Base-by-base conservation (phyloP, 2,888 invertebrate species). In the Noctua comes region DNA sequence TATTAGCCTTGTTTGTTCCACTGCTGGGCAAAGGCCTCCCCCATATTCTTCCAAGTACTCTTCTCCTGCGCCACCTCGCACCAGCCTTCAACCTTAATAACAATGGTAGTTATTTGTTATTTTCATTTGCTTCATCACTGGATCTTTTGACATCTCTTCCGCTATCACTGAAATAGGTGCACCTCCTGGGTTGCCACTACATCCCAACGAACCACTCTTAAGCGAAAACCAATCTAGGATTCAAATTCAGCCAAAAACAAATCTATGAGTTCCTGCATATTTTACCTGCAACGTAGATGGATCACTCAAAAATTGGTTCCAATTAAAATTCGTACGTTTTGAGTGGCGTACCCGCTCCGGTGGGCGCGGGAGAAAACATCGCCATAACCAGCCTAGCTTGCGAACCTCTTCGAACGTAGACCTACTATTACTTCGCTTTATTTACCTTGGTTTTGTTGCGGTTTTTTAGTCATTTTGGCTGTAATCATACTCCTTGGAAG, bases 311-410 rank as follows among this genome's bases (percentile, higher is more conserved):
- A 94, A 93, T 93, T 92, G 92, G 92, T 92, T 89, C 95, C 95
- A 96, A 95, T 95, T 96, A 95, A 95, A 95, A 94, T 93, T 94
- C 92, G 91, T 92, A 89, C 91, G 89, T 86, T 80, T 87, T 90
- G 92, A 94, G 92, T 93, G 92, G 91, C 80, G 80, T 75, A 77
- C 86, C 90, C 77, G 77, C 78, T 82, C 72, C 72, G 78, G 59
- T 68, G 84, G 80, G 85, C 90, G 90, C 71, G 79, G 79, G 86
- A 89, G 87, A 90, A 91, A 92, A 90, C 87, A 91, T 91, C 88
- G 86, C 89, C 88, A 91, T 93, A 91, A 91, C 91, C 91, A 91
- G 86, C 88, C 90, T 77, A 71, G 80, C 77, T 85, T 68, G 64
- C 59, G 66, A 78, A 76, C 76, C 79, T 85, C 77, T 79, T 80